phyloP scores from a whole-genome alignment of 2,888 invertebrate species.

The Lepidonotus clava region DNA sequence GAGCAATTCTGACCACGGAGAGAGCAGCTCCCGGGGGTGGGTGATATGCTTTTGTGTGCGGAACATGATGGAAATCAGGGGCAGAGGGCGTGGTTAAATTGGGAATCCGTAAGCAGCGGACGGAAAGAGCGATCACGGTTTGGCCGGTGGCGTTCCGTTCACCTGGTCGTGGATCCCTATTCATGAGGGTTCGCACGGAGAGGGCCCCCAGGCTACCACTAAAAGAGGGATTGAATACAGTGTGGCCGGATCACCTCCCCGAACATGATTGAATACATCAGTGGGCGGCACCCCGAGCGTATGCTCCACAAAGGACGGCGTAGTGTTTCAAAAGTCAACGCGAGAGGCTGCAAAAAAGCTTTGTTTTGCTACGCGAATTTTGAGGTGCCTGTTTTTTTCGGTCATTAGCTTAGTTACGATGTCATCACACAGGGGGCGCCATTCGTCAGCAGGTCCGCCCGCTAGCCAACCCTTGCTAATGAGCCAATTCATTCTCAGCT shows the following conservation, averaged over 20 bases:
- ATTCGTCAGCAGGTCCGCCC: background rate
- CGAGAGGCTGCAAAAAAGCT: background rate
- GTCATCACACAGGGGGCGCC: conserved; percentile 51
- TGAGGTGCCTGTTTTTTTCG: background rate
- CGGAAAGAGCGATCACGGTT: conserved; percentile 35
- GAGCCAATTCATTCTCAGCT: conserved; percentile 45
- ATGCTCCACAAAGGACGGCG: background rate
- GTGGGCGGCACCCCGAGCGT: background rate
- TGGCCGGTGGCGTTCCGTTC: conserved; percentile 38
- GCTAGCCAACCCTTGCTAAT: background rate
- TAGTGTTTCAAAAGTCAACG: background rate
- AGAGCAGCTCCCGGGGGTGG: too few species aligned
- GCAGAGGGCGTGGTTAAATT: conserved; percentile 2
- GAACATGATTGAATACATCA: conserved; percentile 23
- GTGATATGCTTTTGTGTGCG: too few species aligned
- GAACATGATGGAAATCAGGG: conserved; percentile 23
- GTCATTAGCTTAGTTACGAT: conserved; percentile 49
- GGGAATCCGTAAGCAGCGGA: conserved; percentile 20
- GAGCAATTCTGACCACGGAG: too few species aligned
- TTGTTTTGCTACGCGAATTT: background rate
- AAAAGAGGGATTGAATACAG: conserved; percentile 30
- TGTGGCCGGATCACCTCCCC: background rate
- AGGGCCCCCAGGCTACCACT: too few species aligned
- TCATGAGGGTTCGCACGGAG: background rate
- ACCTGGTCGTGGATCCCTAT: conserved; percentile 32